Evolutionary conservation across 2,888 invertebrate species (phyloP), one percentile per base, ranked within the genome.

Genomic region (Andricus curvator): DNA sequence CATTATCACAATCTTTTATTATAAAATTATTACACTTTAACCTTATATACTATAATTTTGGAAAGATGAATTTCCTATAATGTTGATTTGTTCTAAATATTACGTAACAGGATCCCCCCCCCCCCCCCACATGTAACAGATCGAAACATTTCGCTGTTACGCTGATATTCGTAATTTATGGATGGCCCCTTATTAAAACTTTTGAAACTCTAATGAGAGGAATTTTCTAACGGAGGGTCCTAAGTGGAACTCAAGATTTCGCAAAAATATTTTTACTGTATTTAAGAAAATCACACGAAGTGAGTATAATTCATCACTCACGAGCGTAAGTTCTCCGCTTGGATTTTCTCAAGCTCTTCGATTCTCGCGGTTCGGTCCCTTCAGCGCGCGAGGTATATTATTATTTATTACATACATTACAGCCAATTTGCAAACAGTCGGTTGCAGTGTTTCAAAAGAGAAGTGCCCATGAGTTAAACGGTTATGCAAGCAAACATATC

Each of bases 401-500:
- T 74, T 74, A 74, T 74, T 74, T 74, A 74, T 74, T 74, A 74
- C 74, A 74, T 74, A 51, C 74, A 74, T 74, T 74, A 74, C 74
- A 74, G 74, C 74, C 74, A 74, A 74, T 74, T 74, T 74, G 74
- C 74, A 74, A 74, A 74, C 74, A 74, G 51, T 74, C 74, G 74
- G 74, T 74, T 74, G 74, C 74, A 74, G 51, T 74, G 74, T 74
- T 74, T 74, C 74, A 74, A 74, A 74, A 74, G 74, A 74, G 56
- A 74, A 56, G 74, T 74, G 56, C 74, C 56, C 56, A 33, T 74
- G 56, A 74, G 74, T 74, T 74, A 74, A 74, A 74, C 51, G 74
- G 74, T 74, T 74, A 74, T 74, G 74, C 74, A 74, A 74, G 74
- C 29, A 56, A 74, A 56, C 74, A 56, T 74, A 74, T 74, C 74